Evolutionary conservation across 2,888 invertebrate genomes (phyloP).

Genomic region (Priocnemis perturbator): DNA sequence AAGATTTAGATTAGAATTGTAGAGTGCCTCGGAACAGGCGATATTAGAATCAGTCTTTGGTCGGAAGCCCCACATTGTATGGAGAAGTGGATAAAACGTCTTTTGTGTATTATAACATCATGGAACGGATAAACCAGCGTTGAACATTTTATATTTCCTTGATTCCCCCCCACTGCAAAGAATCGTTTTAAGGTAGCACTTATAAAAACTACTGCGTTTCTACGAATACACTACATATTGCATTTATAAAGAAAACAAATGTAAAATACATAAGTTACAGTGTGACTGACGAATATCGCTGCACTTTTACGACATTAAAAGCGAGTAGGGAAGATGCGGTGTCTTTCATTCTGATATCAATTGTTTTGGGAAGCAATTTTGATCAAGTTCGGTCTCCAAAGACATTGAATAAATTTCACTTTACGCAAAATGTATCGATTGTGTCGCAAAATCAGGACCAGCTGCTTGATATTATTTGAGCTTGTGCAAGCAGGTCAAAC

Average conservation of each 20-base stretch:
- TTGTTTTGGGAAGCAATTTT: no score
- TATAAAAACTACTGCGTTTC: constrained; percentile 32
- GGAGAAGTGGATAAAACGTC: neutral
- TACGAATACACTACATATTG: constrained; percentile 50
- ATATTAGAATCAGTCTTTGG: constrained; percentile 23
- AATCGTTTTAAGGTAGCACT: constrained; percentile 29
- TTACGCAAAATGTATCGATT: no score
- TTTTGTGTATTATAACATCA: neutral
- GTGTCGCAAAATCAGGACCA: no score
- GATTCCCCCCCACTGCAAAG: neutral
- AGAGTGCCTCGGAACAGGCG: constrained; percentile 32
- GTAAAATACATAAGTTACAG: constrained; percentile 19
- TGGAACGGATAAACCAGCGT: no score
- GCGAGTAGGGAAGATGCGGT: neutral
- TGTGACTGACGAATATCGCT: constrained; percentile 10
- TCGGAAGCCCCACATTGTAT: neutral
- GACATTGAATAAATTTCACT: no score
- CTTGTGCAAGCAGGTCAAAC: neutral
- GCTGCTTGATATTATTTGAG: neutral
- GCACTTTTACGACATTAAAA: neutral
- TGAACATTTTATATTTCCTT: no score
- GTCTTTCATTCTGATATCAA: no score
- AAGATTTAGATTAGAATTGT: constrained; percentile 31
- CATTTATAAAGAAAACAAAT: constrained; percentile 50
- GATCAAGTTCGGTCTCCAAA: no score